Evolutionary conservation across 2,113 vertebrate genomes (phyloP).

Genomic region (Asarcornis scutulata): DNA sequence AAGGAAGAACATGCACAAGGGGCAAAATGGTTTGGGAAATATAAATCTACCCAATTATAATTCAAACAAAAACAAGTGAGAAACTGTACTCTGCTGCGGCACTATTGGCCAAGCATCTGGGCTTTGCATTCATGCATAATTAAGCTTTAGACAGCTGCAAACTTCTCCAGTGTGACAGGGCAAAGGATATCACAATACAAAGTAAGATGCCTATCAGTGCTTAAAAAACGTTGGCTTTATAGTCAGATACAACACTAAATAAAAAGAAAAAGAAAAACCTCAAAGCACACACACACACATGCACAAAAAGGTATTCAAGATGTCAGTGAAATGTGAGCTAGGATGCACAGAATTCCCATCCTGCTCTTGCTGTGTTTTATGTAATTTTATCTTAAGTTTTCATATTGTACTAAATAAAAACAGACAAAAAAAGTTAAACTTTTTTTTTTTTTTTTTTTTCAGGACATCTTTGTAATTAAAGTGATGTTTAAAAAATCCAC

Average conservation of each 20-base stretch:
- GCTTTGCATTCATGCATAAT: slow-evolving; percentile 82
- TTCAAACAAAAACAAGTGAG: slow-evolving; percentile 75
- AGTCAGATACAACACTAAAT: slow-evolving; percentile 56
- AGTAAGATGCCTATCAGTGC: slow-evolving; percentile 61
- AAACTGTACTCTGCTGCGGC: slow-evolving; percentile 59
- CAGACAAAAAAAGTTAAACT: slow-evolving; percentile 21
- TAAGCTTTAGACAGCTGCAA: slow-evolving; percentile 80
- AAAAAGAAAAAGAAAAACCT: slow-evolving; percentile 26
- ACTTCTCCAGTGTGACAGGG: slow-evolving; percentile 61
- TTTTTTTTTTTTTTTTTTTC: not conserved
- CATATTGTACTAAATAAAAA: slow-evolving; percentile 37
- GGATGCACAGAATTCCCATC: not conserved
- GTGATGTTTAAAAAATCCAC: slow-evolving; percentile 12
- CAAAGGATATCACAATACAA: slow-evolving; percentile 64
- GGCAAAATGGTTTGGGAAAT: slow-evolving; percentile 64
- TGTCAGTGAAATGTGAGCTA: not conserved
- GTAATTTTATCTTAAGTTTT: slow-evolving; percentile 48
- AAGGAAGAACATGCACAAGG: slow-evolving; percentile 27
- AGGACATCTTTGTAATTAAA: not conserved
- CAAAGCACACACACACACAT: slow-evolving; percentile 15
- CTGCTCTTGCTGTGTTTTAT: not conserved
- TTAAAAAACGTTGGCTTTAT: slow-evolving; percentile 27
- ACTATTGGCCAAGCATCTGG: slow-evolving; percentile 73
- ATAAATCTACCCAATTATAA: slow-evolving; percentile 77
- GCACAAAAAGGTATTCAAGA: not conserved